Evolutionary conservation across 1,140 invertebrate genomes (phyloP).

Genomic region (Aphelenchoides avenae): DNA sequence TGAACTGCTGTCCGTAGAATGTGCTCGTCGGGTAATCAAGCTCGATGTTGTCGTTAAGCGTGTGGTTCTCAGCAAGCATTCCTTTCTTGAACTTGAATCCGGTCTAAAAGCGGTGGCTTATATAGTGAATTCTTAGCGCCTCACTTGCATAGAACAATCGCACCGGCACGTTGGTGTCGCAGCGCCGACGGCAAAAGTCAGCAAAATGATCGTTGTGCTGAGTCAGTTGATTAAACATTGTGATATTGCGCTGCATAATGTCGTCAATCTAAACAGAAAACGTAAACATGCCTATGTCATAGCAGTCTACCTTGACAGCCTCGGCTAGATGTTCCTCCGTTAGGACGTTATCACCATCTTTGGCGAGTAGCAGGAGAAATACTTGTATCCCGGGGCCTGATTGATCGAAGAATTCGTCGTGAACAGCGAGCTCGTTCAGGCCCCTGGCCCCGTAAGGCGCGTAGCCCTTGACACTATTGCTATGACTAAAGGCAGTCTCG

Average conservation of each 20-base stretch:
- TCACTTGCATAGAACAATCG: slow-evolving; percentile 30
- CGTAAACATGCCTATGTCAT: neutral
- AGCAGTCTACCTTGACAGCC: slow-evolving; percentile 21
- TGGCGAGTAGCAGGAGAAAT: slow-evolving; percentile 29
- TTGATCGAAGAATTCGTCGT: slow-evolving; percentile 44
- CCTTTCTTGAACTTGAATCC: slow-evolving; percentile 41
- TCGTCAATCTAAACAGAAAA: slow-evolving; percentile 25
- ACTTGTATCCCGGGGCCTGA: slow-evolving; percentile 15
- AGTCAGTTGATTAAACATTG: slow-evolving; percentile 42
- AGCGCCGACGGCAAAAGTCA: slow-evolving; percentile 49
- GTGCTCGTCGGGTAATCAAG: slow-evolving; percentile 44
- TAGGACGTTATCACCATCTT: slow-evolving; percentile 26
- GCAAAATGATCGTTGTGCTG: slow-evolving; percentile 42
- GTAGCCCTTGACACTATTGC: slow-evolving; percentile 36
- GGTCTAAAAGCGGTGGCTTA: slow-evolving; percentile 8
- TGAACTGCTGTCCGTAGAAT: slow-evolving; percentile 43
- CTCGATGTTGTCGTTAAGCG: slow-evolving; percentile 21
- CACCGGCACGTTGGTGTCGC: slow-evolving; percentile 53
- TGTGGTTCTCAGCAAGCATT: slow-evolving; percentile 10
- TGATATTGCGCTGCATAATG: slow-evolving; percentile 36
- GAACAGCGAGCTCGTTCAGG: slow-evolving; percentile 28
- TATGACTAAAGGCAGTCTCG: slow-evolving; percentile 30
- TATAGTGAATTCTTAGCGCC: slow-evolving; percentile 10
- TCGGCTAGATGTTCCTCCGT: slow-evolving; percentile 22
- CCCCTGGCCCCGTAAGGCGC: slow-evolving; percentile 40